These are phyloP conservation scores for Drosophila nigromelanica DNA, from an alignment of 1,140 invertebrate genomes.

Conservation along the genomic window DNA sequence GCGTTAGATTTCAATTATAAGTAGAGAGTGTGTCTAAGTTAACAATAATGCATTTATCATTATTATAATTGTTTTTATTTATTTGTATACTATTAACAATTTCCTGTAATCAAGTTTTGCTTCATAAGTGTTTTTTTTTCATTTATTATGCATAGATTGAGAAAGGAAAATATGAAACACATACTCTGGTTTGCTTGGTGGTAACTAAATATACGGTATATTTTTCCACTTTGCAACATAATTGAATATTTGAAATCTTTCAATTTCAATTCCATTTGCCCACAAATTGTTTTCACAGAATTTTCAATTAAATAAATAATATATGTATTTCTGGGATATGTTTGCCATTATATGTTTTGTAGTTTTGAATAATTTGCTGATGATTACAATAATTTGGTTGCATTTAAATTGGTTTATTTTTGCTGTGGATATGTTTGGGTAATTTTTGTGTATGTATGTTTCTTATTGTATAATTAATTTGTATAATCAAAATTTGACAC, in stretches of 20 bases:
- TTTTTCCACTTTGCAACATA: conserved; percentile 1
- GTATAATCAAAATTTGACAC: conserved; percentile 76
- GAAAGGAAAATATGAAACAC: conserved; percentile 12
- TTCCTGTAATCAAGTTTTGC: conserved; percentile 83
- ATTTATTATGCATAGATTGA: conserved; percentile 36
- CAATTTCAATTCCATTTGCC: conserved; percentile 21
- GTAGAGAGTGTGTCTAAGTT: conserved; percentile 46
- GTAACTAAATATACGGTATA: background rate
- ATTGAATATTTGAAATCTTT: conserved; percentile 2
- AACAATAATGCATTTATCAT: conserved; percentile 39
- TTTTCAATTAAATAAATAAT: conserved; percentile 47
- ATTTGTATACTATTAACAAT: conserved; percentile 72
- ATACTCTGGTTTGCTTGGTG: background rate
- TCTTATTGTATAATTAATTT: conserved; percentile 64
- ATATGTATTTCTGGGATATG: conserved; percentile 58
- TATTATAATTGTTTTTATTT: conserved; percentile 47
- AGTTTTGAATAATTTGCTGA: conserved; percentile 43
- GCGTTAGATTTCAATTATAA: conserved; percentile 31
- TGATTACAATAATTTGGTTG: conserved; percentile 62
- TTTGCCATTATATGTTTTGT: conserved; percentile 67
- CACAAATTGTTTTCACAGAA: conserved; percentile 8
- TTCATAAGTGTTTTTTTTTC: conserved; percentile 67
- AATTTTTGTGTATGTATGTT: conserved; percentile 29
- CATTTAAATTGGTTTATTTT: conserved; percentile 60
- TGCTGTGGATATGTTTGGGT: conserved; percentile 67